Percentiles rank a stretch among this genome's conserved stretches.
Evolutionary conservation across 2,797 vertebrate species (phyloP).

Genomic region (Pseudochromis fuscus): DNA sequence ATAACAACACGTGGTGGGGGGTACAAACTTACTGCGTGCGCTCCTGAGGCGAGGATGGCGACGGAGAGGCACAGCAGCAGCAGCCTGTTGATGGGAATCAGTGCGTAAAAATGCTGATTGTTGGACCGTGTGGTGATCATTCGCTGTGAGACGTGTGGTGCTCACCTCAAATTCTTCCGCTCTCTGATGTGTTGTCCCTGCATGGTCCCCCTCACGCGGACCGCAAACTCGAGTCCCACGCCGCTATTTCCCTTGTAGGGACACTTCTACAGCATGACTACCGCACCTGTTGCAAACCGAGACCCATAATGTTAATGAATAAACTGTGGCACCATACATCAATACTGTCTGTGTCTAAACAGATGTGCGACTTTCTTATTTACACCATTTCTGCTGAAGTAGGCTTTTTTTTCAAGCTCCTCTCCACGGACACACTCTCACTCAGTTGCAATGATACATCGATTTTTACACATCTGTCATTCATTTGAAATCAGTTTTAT

Average conservation of each 20-base stretch:
- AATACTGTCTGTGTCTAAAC: not conserved
- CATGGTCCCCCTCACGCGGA: conserved; percentile 78
- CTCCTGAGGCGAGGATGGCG: conserved; percentile 72
- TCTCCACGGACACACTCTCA: too few species aligned
- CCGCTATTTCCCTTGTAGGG: conserved; percentile 29
- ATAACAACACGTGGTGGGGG: conserved; percentile 7
- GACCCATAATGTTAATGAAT: not conserved
- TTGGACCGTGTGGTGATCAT: not conserved
- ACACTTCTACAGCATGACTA: conserved; percentile 78
- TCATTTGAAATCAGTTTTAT: not conserved
- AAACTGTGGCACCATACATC: not conserved
- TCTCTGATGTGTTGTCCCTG: conserved; percentile 54
- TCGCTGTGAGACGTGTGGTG: not conserved
- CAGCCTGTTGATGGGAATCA: conserved; percentile 70
- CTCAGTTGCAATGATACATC: too few species aligned
- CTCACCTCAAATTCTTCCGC: conserved; percentile 68
- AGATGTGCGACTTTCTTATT: too few species aligned
- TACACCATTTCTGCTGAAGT: not conserved
- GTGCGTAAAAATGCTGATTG: not conserved
- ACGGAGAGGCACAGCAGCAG: conserved; percentile 77
- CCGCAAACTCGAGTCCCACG: conserved; percentile 70
- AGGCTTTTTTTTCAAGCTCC: too few species aligned
- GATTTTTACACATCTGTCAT: not conserved
- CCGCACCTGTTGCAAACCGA: conserved; percentile 48
- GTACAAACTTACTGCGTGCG: conserved; percentile 82